Base-by-base conservation (phyloP, 2,888 invertebrate genomes). In the Trichogramma evanescens region DNA sequence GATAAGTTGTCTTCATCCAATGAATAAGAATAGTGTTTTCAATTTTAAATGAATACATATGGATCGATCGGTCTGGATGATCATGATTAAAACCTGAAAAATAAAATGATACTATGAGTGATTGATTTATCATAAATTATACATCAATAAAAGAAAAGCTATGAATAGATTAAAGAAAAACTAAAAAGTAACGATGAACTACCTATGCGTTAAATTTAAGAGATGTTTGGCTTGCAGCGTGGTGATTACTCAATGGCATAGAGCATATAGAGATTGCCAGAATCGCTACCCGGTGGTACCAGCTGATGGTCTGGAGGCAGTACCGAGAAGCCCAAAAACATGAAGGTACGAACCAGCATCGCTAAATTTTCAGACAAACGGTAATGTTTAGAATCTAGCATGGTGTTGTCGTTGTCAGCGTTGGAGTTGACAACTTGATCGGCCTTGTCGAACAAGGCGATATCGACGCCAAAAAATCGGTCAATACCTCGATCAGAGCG, bases 311-410 rank as follows among this genome's bases (percentile, higher is more conserved):
- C 89, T 50, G 95, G 93, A 49, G 93, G 86, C 73, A 96, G 82
- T 64, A 91, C 86, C 67, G 88, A 86, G 82, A 97, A 97, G 63
- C 97, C 97, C 83, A 97, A 86, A 81, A 95, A 95, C 90, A 95
- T 93, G 86, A 97, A 97, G 44, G 95, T 95, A 70, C 95, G 89
- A 67, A 97, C 87, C 72, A 97, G 83, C 69, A 89, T 87, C 56
- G 89, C 89, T 86, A 80, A 43, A 78, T 65, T 63, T 56, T 49
- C 50, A 45, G 55, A 59, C 9, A 41, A 13, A 13, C 26, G 26
- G 3, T 26, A 26, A 26, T 8, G 13, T 50, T 50, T 50, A 52
- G 56, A 60, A 55, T 58, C 58, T 44, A 58, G 44, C n/a, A n/a
- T n/a, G 39, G 8, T 40, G 41, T n/a, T 41, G 26, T 6, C 41